Evolutionary conservation across 2,113 vertebrate species (phyloP).

Genomic region (Hirundichthys speculiger): DNA sequence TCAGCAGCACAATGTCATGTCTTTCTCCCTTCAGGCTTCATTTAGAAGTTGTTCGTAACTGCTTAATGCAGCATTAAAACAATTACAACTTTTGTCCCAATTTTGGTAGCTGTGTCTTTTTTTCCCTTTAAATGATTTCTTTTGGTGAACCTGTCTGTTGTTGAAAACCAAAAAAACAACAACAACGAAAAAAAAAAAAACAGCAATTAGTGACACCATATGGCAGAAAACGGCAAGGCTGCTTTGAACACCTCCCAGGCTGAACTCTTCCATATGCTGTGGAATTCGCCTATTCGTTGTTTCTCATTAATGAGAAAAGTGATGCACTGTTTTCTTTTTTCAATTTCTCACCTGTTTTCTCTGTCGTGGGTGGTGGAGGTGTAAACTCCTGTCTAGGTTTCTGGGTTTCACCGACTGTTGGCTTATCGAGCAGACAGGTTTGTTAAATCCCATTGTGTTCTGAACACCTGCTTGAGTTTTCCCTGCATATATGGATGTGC

Average conservation of each 20-base stretch:
- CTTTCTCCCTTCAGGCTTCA: conserved; percentile 34
- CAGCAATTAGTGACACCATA: conserved; percentile 84
- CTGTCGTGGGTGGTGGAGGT: conserved; percentile 45
- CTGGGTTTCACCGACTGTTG: conserved; percentile 36
- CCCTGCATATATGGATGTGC: conserved; percentile 21
- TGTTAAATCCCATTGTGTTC: conserved; percentile 10
- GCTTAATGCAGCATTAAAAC: conserved; percentile 53
- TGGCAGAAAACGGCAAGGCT: conserved; percentile 70
- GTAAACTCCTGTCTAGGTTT: conserved; percentile 15
- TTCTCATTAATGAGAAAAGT: conserved; percentile 70
- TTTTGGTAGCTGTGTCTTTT: conserved; percentile 50
- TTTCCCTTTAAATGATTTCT: conserved; percentile 53
- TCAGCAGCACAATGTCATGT: conserved; percentile 37
- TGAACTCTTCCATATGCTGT: conserved; percentile 81
- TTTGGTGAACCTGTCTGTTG: conserved; percentile 66
- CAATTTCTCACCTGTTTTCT: conserved; percentile 58
- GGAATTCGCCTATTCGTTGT: conserved; percentile 77
- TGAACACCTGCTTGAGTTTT: conserved; percentile 46
- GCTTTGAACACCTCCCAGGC: conserved; percentile 79
- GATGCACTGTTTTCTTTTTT: conserved; percentile 39
- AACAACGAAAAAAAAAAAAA: conserved; percentile 39
- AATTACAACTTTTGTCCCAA: conserved; percentile 70
- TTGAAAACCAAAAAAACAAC: conserved; percentile 33
- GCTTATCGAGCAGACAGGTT: conserved; percentile 19
- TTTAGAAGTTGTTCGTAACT: conserved; percentile 40